Conservation (phyloP, 2,113 vertebrate species). For the Grantiella picta region DNA sequence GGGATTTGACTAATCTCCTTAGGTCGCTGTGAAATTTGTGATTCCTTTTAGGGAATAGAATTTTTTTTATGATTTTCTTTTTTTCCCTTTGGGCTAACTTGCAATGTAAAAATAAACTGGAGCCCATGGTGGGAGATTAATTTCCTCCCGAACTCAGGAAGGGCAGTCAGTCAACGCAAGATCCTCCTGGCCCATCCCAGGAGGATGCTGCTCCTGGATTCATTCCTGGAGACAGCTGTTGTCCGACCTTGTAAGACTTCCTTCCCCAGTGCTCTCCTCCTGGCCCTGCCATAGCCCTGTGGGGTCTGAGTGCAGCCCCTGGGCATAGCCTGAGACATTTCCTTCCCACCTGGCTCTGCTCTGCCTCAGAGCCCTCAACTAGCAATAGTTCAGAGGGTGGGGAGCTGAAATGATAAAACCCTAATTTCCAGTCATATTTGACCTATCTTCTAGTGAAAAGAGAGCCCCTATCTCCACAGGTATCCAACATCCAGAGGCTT, state of each 20-base stretch:
- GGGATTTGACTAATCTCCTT: conserved; percentile 60
- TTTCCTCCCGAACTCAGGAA: conserved; percentile 38
- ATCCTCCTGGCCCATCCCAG: conserved; percentile 51
- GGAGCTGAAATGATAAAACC: background rate
- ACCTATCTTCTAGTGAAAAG: background rate
- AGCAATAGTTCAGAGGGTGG: background rate
- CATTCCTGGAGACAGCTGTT: conserved; percentile 53
- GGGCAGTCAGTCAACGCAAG: conserved; percentile 43
- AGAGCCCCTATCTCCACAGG: background rate
- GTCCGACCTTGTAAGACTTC: conserved; percentile 42
- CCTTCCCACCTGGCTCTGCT: conserved; percentile 21
- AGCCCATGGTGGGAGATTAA: conserved; percentile 29
- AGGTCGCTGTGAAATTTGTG: conserved; percentile 50
- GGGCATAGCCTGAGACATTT: conserved; percentile 11
- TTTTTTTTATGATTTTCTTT: conserved; percentile 31
- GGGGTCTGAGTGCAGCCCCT: background rate
- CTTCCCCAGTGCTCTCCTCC: conserved; percentile 10
- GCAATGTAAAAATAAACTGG: conserved; percentile 53
- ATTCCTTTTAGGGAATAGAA: conserved; percentile 52
- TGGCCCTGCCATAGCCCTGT: background rate
- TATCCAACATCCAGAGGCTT: background rate
- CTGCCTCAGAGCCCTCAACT: background rate
- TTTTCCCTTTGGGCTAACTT: background rate
- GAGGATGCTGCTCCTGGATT: conserved; percentile 45
- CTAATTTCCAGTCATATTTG: background rate